Percentiles rank a stretch among this genome's conserved stretches.
Conservation (phyloP, 1,140 invertebrate species). For the Parasteatoda tepidariorum region DNA sequence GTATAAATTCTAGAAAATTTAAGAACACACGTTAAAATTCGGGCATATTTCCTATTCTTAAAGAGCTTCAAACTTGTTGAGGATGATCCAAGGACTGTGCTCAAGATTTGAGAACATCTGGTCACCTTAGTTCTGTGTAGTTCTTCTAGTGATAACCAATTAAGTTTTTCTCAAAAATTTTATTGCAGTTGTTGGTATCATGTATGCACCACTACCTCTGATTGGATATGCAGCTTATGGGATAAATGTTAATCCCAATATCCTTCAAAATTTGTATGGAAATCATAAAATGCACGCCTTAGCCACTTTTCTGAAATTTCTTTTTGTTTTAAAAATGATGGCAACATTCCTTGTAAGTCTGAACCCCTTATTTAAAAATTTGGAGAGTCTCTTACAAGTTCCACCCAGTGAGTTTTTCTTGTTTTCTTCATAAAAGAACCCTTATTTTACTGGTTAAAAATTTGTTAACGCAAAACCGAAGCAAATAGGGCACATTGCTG, state of each 20-base stretch:
- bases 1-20: too few species aligned
- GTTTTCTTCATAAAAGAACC: not conserved
- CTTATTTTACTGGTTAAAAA: not conserved
- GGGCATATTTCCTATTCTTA: too few species aligned
- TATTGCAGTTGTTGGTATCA: not conserved
- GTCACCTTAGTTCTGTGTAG: too few species aligned
- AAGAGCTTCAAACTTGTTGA: too few species aligned
- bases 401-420: not conserved
- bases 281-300: not conserved
- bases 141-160: too few species aligned
- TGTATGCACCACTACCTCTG: not conserved
- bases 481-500: not conserved
- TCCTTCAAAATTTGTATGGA: not conserved
- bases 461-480: too few species aligned
- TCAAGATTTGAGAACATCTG: too few species aligned
- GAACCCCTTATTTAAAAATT: not conserved
- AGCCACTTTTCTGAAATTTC: not conserved
- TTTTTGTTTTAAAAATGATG: not conserved
- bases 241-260: not conserved
- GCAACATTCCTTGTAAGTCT: not conserved
- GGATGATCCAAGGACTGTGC: too few species aligned
- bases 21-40: too few species aligned
- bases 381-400: not conserved
- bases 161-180: too few species aligned
- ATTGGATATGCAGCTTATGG: conserved; percentile 35